Percentiles rank a stretch among this genome's conserved stretches.
These are phyloP conservation scores for Philypnodon macrostomus DNA, from an alignment of 2,797 vertebrate species.

Conservation along the genomic window DNA sequence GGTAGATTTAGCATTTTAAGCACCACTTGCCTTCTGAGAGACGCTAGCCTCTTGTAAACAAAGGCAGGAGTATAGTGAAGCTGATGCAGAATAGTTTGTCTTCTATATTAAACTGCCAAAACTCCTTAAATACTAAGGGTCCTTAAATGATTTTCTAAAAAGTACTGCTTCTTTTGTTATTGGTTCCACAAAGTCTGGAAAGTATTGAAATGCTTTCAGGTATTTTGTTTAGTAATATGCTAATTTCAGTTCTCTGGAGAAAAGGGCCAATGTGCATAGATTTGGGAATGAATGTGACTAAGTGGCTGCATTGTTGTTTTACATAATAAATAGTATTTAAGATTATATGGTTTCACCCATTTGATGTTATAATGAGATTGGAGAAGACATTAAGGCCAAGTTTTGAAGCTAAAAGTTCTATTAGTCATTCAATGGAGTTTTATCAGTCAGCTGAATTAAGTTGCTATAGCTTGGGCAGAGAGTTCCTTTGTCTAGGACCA, in stretches of 20 bases:
- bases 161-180: not conserved
- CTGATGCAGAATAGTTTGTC: conserved; percentile 17
- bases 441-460: no score
- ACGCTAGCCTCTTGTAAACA: conserved; percentile 37
- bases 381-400: no score
- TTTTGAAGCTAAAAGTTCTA: no score
- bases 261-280: conserved; percentile 3
- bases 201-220: conserved; percentile 4
- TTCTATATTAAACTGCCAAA: conserved; percentile 4
- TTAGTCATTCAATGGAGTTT: not conserved
- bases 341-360: no score
- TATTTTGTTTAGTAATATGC: not conserved
- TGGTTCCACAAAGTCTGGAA: conserved; percentile 1
- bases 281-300: not conserved
- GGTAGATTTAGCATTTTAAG: conserved; percentile 50
- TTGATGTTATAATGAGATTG: no score
- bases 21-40: conserved; percentile 35
- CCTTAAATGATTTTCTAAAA: conserved; percentile 2
- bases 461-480: not conserved
- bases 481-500: conserved; percentile 2
- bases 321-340: not conserved
- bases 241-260: conserved; percentile 6
- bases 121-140: not conserved
- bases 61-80: conserved; percentile 15
- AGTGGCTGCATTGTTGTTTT: not conserved